Conservation (phyloP, 2,888 invertebrate genomes). For the Troides helena region DNA sequence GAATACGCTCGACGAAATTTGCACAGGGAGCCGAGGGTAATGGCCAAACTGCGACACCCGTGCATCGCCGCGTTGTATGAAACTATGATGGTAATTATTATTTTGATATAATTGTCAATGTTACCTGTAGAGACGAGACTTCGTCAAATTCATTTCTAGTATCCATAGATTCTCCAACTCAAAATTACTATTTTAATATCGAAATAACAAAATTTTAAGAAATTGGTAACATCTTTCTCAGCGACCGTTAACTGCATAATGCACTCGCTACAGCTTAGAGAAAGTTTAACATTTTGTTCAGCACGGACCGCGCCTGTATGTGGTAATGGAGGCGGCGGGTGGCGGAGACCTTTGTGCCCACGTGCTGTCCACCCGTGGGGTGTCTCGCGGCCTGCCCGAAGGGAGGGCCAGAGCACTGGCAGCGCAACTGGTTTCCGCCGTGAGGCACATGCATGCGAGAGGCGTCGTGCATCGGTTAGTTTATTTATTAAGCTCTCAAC, state of each 20-base stretch:
- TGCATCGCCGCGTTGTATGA: conserved; percentile 87
- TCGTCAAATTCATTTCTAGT: too few relatives aligned
- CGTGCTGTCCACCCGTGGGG: conserved; percentile 76
- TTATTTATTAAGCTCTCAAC: too few relatives aligned
- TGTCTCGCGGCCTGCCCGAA: conserved; percentile 73
- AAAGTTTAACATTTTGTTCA: conserved; percentile 41
- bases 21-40: conserved; percentile 85
- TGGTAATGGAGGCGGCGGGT: conserved; percentile 86
- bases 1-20: conserved; percentile 86
- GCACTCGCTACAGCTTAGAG: too few relatives aligned
- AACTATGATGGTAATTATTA: conserved; percentile 80
- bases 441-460: conserved; percentile 83
- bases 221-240: too few relatives aligned
- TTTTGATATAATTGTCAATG: too few relatives aligned
- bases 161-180: too few relatives aligned
- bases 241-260: too few relatives aligned
- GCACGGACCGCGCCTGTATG: conserved; percentile 85
- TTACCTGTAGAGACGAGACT: too few relatives aligned
- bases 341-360: conserved; percentile 86
- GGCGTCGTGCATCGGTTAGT: conserved; percentile 84
- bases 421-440: conserved; percentile 84
- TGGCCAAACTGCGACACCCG: conserved; percentile 85
- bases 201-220: too few relatives aligned
- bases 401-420: conserved; percentile 79
- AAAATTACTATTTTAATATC: too few relatives aligned